phyloP scores from a whole-genome alignment of 2,797 vertebrate species.

The Crenuchus spilurus region DNA sequence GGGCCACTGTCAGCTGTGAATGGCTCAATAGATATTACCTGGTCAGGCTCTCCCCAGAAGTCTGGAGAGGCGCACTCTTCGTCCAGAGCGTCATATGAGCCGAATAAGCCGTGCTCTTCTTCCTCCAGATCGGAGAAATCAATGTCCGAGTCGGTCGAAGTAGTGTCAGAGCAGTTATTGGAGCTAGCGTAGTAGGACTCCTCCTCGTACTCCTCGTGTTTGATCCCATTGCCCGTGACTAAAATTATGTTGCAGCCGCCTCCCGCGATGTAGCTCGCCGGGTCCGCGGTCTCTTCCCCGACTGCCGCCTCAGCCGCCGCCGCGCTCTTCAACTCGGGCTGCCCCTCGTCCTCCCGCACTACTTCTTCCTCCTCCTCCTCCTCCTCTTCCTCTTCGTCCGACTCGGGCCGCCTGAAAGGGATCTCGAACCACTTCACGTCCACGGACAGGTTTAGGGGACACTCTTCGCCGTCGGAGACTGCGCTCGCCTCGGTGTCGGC shows the following conservation, averaged over 20 bases:
- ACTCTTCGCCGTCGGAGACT: slow-evolving; percentile 76
- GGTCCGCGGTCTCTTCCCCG: slow-evolving; percentile 72
- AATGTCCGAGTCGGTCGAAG: slow-evolving; percentile 83
- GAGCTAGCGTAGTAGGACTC: slow-evolving; percentile 80
- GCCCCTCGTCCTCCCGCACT: slow-evolving; percentile 64
- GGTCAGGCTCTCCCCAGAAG: slow-evolving; percentile 86
- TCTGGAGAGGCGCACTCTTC: slow-evolving; percentile 78
- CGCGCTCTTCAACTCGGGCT: slow-evolving; percentile 57
- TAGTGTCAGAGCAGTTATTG: slow-evolving; percentile 80
- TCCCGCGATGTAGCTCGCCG: slow-evolving; percentile 75
- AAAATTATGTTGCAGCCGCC: slow-evolving; percentile 84
- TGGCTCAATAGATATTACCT: slow-evolving; percentile 80
- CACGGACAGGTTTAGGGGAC: slow-evolving; percentile 80
- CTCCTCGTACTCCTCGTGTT: slow-evolving; percentile 79
- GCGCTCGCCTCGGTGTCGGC: slow-evolving; percentile 81
- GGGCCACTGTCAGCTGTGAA: slow-evolving; percentile 81
- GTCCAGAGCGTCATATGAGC: slow-evolving; percentile 74
- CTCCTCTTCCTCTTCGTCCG: slow-evolving; percentile 79
- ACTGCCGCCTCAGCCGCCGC: slow-evolving; percentile 57
- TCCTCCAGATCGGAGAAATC: slow-evolving; percentile 86
- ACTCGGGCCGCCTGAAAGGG: slow-evolving; percentile 77
- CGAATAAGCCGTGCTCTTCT: slow-evolving; percentile 81
- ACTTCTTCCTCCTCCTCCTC: slow-evolving; percentile 59
- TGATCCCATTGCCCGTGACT: slow-evolving; percentile 80
- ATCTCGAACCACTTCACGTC: slow-evolving; percentile 87